These are phyloP conservation scores for Cosmia trapezina DNA, from an alignment of 2,888 invertebrate genomes.

Conservation along the genomic window DNA sequence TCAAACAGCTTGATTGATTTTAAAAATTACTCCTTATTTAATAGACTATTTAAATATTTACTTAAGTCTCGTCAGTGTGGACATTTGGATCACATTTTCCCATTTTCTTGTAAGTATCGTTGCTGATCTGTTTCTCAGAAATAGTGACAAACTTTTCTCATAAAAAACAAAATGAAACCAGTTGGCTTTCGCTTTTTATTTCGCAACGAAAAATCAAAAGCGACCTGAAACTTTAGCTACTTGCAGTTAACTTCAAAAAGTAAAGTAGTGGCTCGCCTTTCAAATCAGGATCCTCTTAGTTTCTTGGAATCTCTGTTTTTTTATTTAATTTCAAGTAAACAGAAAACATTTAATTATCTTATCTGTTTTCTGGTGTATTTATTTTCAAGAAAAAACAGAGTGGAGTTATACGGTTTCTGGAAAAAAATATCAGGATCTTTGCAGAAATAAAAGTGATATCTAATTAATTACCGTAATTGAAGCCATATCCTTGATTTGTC, in stretches of 20 bases:
- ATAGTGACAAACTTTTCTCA: too few species aligned
- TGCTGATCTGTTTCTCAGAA: too few species aligned
- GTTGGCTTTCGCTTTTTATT: background rate
- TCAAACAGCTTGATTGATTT: too few species aligned
- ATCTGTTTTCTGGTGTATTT: too few species aligned
- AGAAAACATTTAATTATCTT: background rate
- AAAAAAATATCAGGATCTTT: background rate
- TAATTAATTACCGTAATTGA: conserved; percentile 2
- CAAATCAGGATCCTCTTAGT: conserved; percentile 11
- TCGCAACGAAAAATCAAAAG: background rate
- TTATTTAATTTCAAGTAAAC: background rate
- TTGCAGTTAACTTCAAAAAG: conserved; percentile 10
- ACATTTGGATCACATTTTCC: too few species aligned
- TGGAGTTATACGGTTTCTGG: background rate
- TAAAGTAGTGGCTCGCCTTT: conserved; percentile 9
- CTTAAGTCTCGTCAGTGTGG: too few species aligned
- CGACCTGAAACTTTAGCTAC: background rate
- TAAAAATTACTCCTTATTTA: too few species aligned
- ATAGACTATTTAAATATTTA: too few species aligned
- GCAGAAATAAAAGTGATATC: background rate
- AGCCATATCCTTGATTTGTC: background rate
- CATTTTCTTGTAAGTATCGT: too few species aligned
- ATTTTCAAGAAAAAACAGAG: background rate
- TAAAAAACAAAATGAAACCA: conserved; percentile 9
- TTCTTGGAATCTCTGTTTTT: conserved; percentile 2